phyloP scores from a whole-genome alignment of 2,113 vertebrate species.

The Odocoileus virginianus region DNA sequence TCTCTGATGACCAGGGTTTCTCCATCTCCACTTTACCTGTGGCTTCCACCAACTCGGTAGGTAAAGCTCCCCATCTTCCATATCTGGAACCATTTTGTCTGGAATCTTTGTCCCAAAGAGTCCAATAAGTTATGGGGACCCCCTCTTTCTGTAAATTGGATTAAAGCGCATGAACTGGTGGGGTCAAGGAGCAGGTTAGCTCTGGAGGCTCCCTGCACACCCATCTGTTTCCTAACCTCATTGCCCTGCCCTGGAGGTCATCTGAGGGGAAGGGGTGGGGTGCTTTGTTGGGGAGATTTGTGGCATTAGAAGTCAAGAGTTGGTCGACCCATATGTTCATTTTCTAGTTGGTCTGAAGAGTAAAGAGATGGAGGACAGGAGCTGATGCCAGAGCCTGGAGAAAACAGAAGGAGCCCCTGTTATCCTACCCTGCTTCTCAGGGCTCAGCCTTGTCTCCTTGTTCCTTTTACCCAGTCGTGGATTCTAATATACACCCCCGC shows the following conservation, averaged over 20 bases:
- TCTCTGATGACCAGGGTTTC: neutral
- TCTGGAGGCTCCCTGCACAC: neutral
- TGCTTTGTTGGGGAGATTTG: slow-evolving; percentile 45
- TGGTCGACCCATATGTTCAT: slow-evolving; percentile 41
- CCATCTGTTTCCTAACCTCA: slow-evolving; percentile 65
- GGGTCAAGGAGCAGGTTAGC: slow-evolving; percentile 43
- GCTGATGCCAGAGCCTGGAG: neutral
- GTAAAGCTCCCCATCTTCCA: neutral
- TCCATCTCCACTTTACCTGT: slow-evolving; percentile 32
- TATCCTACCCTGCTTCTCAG: neutral
- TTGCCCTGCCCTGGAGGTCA: slow-evolving; percentile 51
- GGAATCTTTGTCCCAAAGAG: slow-evolving; percentile 64
- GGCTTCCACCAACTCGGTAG: neutral
- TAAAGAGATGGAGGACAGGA: neutral
- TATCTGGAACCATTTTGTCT: slow-evolving; percentile 67
- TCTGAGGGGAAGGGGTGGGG: slow-evolving; percentile 6
- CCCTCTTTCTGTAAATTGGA: neutral
- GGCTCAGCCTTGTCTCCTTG: neutral
- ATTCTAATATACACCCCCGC: neutral
- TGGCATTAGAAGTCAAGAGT: slow-evolving; percentile 53
- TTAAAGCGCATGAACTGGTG: slow-evolving; percentile 22
- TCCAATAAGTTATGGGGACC: slow-evolving; percentile 32
- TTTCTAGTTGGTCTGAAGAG: neutral
- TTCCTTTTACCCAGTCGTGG: neutral
- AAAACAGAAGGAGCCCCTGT: neutral